A percentile compares a stretch with the other conserved stretches of the same genome.
Evolutionary conservation across 1,140 invertebrate genomes (phyloP).

Genomic region (Bathynomus jamesi): DNA sequence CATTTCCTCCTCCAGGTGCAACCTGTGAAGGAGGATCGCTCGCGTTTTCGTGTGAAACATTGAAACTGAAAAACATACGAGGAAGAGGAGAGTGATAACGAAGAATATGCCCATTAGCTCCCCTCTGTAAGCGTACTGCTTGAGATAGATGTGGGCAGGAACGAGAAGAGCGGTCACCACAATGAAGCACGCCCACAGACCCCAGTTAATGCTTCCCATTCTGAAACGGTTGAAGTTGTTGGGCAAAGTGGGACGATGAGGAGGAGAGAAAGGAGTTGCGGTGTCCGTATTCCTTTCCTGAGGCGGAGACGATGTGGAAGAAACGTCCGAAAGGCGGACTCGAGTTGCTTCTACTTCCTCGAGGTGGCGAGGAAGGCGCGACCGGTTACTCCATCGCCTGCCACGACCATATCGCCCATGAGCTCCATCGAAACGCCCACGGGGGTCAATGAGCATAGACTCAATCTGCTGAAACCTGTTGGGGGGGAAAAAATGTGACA

Average conservation of each 20-base stretch:
- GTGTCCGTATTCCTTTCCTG: background rate
- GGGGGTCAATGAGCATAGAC: slow-evolving; percentile 22
- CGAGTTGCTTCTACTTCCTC: slow-evolving; percentile 14
- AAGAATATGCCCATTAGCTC: slow-evolving; percentile 32
- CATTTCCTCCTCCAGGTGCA: slow-evolving; percentile 32
- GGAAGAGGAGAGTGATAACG: slow-evolving; percentile 32
- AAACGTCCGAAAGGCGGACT: slow-evolving; percentile 14
- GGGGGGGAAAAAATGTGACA: too few species aligned
- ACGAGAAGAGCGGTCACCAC: slow-evolving; percentile 27
- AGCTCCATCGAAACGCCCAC: slow-evolving; percentile 13
- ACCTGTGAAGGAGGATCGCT: slow-evolving; percentile 30
- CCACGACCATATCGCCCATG: slow-evolving; percentile 13
- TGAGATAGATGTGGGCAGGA: slow-evolving; percentile 34
- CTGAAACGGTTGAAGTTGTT: slow-evolving; percentile 33
- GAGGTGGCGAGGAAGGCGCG: slow-evolving; percentile 7
- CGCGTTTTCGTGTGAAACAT: slow-evolving; percentile 35
- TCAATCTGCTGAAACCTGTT: slow-evolving; percentile 35
- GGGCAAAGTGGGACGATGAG: slow-evolving; percentile 16
- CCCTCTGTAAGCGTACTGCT: slow-evolving; percentile 27
- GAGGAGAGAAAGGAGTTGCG: slow-evolving; percentile 15
- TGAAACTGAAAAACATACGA: slow-evolving; percentile 34
- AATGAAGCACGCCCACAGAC: slow-evolving; percentile 29
- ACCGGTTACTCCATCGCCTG: slow-evolving; percentile 4
- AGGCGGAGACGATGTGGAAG: slow-evolving; percentile 7
- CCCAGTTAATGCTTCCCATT: slow-evolving; percentile 31